Percentiles rank a stretch among this genome's conserved stretches.
Conservation (phyloP, 2,113 vertebrate species). For the Pygoscelis adeliae region DNA sequence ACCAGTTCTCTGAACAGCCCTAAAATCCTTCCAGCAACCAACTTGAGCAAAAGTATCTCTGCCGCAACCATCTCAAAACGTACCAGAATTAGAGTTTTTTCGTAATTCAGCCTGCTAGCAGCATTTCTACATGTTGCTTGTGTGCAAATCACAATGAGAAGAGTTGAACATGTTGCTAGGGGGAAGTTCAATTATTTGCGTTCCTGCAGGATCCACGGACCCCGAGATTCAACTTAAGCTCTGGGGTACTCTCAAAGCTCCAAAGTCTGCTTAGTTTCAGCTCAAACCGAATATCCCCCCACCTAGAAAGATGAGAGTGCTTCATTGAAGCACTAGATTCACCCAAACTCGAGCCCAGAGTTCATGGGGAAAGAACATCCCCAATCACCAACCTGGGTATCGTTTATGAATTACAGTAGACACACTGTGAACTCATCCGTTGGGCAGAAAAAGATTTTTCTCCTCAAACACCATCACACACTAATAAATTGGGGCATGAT, state of each 20-base stretch:
- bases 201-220: neutral
- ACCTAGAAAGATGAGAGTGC: neutral
- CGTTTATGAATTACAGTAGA: neutral
- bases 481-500: neutral
- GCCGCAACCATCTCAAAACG: neutral
- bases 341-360: fast-evolving
- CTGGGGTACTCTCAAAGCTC: neutral
- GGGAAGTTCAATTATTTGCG: neutral
- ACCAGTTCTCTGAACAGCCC: neutral
- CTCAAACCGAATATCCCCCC: neutral
- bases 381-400: neutral
- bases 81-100: neutral
- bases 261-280: neutral
- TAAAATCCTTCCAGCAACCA: neutral
- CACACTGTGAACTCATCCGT: neutral
- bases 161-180: fast-evolving
- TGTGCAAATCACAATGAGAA: neutral
- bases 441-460: neutral
- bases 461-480: neutral
- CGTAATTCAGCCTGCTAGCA: neutral
- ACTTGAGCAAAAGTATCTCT: neutral
- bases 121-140: neutral
- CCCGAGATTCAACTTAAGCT: neutral
- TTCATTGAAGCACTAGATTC: neutral
- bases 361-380: neutral